Evolutionary conservation across 2,113 vertebrate genomes (phyloP).

Genomic region (Paracanthobrama guichenoti): DNA sequence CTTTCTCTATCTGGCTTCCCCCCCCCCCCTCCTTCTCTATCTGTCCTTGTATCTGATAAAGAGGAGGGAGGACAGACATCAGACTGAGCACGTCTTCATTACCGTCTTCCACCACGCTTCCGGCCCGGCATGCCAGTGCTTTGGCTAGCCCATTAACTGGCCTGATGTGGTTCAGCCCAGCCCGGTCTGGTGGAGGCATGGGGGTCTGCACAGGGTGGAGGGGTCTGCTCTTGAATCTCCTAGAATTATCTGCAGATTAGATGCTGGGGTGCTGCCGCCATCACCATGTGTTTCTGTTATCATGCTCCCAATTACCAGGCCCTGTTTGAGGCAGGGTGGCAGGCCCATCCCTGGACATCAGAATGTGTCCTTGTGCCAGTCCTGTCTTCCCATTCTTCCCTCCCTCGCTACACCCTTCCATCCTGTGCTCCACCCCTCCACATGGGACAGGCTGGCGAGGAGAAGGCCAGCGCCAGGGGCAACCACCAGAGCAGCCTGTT

Average conservation of each 20-base stretch:
- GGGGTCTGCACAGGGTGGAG: slow-evolving; percentile 42
- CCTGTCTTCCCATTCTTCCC: slow-evolving; percentile 42
- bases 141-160: slow-evolving; percentile 70
- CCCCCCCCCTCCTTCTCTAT: background rate
- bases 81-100: slow-evolving; percentile 68
- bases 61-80: slow-evolving; percentile 52
- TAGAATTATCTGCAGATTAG: slow-evolving; percentile 58
- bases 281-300: slow-evolving; percentile 41
- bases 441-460: slow-evolving; percentile 61
- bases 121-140: slow-evolving; percentile 66
- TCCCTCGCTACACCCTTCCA: slow-evolving; percentile 56
- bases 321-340: slow-evolving; percentile 39
- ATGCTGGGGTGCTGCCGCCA: slow-evolving; percentile 49
- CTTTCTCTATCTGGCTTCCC: background rate
- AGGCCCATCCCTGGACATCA: slow-evolving; percentile 68
- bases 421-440: slow-evolving; percentile 62
- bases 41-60: slow-evolving; percentile 51
- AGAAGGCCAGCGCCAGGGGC: slow-evolving; percentile 71
- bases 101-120: slow-evolving; percentile 66
- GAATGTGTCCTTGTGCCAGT: slow-evolving; percentile 67
- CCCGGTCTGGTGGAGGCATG: slow-evolving; percentile 36
- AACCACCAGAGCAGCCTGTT: slow-evolving; percentile 49
- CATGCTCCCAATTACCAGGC: slow-evolving; percentile 54
- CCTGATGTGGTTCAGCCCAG: slow-evolving; percentile 20
- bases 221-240: slow-evolving; percentile 50